Conservation (phyloP, 2,888 invertebrate species). For the Cryptophagus acutangulus region DNA sequence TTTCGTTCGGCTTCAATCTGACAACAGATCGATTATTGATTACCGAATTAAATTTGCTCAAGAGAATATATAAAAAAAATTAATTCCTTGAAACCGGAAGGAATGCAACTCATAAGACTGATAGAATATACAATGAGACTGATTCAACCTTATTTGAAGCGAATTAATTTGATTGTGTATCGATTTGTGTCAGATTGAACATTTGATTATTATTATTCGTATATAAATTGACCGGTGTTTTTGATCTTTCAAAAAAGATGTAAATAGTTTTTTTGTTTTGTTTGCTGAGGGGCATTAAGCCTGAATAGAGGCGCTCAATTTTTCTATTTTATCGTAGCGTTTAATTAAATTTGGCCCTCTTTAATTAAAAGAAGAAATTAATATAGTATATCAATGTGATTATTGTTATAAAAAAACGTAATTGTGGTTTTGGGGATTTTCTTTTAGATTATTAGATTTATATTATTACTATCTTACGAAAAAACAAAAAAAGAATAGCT, state of each 20-base stretch:
- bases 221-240: slow-evolving; percentile 34
- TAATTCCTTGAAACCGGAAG: too few species aligned
- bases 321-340: slow-evolving; percentile 7
- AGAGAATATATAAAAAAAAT: slow-evolving; percentile 1
- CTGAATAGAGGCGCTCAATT: slow-evolving; percentile 37
- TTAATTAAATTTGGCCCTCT: slow-evolving; percentile 29
- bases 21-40: slow-evolving; percentile 1
- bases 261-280: slow-evolving; percentile 38
- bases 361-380: slow-evolving; percentile 34
- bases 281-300: slow-evolving; percentile 44
- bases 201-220: too few species aligned
- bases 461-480: slow-evolving; percentile 27
- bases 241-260: slow-evolving; percentile 41
- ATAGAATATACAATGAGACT: slow-evolving; percentile 42
- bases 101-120: slow-evolving; percentile 48
- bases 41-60: slow-evolving; percentile 10
- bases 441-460: slow-evolving; percentile 27
- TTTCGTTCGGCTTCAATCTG: too few species aligned
- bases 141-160: slow-evolving; percentile 32
- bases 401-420: slow-evolving; percentile 34
- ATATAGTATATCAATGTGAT: slow-evolving; percentile 33
- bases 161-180: too few species aligned
- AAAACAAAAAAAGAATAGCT: too few species aligned
- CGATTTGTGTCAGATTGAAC: too few species aligned
- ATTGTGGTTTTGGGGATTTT: slow-evolving; percentile 40